Evolutionary conservation across 64 coral and sea anemone genomes (phyloP).

Genomic region (Orbicella faveolata): DNA sequence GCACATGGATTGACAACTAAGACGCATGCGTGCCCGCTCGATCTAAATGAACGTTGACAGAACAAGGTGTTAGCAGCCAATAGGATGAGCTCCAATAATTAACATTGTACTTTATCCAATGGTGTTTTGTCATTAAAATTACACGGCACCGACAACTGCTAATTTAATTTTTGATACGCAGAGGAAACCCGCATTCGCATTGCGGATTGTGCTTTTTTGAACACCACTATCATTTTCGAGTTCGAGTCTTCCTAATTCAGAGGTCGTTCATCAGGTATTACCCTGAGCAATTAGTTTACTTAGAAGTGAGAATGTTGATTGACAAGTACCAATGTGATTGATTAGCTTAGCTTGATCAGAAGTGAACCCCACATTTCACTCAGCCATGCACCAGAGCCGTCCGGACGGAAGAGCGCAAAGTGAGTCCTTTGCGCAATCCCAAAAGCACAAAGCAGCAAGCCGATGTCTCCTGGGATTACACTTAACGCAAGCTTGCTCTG

Average conservation of each 20-base stretch:
- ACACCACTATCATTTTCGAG: background rate
- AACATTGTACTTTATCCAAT: conserved; percentile 8
- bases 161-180: background rate
- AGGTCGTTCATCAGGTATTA: background rate
- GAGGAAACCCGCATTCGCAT: background rate
- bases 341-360: no score
- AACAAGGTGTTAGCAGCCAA: conserved; percentile 47
- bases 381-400: no score
- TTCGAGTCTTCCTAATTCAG: background rate
- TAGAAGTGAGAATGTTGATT: no score
- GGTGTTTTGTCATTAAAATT: conserved; percentile 27
- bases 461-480: no score
- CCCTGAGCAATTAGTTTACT: background rate
- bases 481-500: no score
- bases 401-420: no score
- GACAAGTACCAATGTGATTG: no score
- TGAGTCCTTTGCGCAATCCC: no score
- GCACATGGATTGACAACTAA: conserved; percentile 5
- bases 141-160: background rate
- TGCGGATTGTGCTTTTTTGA: background rate
- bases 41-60: conserved; percentile 8
- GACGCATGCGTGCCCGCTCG: conserved; percentile 12
- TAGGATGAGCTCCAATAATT: background rate
- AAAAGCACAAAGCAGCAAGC: no score
- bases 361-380: no score